A percentile compares a stretch with the other conserved stretches of the same genome.
phyloP scores from a whole-genome alignment of 2,797 vertebrate genomes.

The Carcharodon carcharias region DNA sequence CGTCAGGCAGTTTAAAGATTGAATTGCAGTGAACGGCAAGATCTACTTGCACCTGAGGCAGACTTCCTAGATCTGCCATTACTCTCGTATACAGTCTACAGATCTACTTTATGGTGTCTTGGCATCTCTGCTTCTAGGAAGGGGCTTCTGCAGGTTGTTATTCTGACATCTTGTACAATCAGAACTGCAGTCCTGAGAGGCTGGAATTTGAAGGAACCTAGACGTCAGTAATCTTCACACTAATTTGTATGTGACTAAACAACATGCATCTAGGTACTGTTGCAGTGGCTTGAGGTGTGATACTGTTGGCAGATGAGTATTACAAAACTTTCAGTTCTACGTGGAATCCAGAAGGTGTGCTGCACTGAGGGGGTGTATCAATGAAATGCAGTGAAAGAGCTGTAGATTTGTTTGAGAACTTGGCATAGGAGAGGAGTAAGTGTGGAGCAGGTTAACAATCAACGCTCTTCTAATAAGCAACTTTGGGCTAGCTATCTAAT shows the following conservation, averaged over 20 bases:
- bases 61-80: not conserved
- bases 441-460: not conserved
- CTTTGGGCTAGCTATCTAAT: not conserved
- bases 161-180: not conserved
- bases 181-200: not conserved
- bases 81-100: not conserved
- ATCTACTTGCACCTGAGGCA: not conserved
- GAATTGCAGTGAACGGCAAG: not conserved
- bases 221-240: not conserved
- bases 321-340: not conserved
- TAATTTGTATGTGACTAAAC: not conserved
- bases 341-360: not conserved
- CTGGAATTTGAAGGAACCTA: not conserved
- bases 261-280: not conserved
- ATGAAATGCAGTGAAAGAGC: not conserved
- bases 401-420: not conserved
- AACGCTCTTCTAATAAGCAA: not conserved
- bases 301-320: not conserved
- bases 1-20: not conserved
- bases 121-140: not conserved
- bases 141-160: not conserved
- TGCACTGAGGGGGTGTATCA: not conserved
- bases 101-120: not conserved
- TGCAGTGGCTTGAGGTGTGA: not conserved
- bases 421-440: not conserved